These are phyloP conservation scores for Schizotus pectinicornis DNA, from an alignment of 2,888 invertebrate species.

Conservation along the genomic window DNA sequence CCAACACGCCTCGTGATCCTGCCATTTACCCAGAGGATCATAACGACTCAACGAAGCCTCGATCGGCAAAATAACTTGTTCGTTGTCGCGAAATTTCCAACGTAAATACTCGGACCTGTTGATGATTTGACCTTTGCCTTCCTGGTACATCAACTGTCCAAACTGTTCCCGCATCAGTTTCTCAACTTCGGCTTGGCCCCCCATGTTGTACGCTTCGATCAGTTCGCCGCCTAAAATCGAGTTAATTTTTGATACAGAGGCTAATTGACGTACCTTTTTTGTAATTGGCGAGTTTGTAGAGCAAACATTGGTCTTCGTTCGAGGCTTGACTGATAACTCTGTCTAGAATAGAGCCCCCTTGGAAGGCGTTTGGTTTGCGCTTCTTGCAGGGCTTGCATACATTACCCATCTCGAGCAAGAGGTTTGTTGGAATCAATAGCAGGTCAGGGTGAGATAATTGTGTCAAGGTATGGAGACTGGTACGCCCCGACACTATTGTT, in stretches of 20 bases:
- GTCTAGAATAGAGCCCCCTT: constrained; percentile 83
- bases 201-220: constrained; percentile 84
- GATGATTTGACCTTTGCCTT: constrained; percentile 83
- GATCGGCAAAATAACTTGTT: constrained; percentile 84
- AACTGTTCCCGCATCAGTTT: constrained; percentile 86
- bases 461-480: constrained; percentile 46
- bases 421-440: constrained; percentile 36
- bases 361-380: constrained; percentile 57
- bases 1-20: constrained; percentile 95
- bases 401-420: constrained; percentile 54
- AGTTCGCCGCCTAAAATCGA: constrained; percentile 73
- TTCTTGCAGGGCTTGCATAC: constrained; percentile 57
- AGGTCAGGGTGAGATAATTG: constrained; percentile 44
- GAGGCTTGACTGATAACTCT: constrained; percentile 89
- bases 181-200: constrained; percentile 84
- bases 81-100: constrained; percentile 88
- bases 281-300: constrained; percentile 88
- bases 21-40: constrained; percentile 88
- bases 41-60: constrained; percentile 84
- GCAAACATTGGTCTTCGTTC: constrained; percentile 83
- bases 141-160: constrained; percentile 85
- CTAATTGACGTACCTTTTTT: constrained; percentile 72
- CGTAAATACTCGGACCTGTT: constrained; percentile 87
- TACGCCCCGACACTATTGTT: constrained; percentile 35
- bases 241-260: neutral